A percentile compares a stretch with the other conserved stretches of the same genome.
These are phyloP conservation scores for Ctena decussata DNA, from an alignment of 2,888 invertebrate genomes.

Conservation along the genomic window DNA sequence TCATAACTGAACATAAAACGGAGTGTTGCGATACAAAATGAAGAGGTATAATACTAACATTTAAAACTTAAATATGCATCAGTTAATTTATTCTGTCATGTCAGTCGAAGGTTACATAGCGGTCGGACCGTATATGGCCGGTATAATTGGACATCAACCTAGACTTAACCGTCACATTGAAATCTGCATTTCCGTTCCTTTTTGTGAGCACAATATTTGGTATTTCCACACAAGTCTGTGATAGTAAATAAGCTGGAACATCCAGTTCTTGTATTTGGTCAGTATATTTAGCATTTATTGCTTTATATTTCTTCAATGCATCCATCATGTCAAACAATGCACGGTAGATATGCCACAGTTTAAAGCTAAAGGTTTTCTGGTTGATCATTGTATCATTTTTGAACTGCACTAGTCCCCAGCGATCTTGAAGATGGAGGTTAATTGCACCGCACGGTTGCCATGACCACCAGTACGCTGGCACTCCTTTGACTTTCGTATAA, in stretches of 20 bases:
- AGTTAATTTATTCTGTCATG: too few relatives aligned
- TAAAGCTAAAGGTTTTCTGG: conserved; percentile 53
- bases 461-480: conserved; percentile 50
- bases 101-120: background rate
- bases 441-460: conserved; percentile 59
- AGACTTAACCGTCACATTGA: conserved; percentile 58
- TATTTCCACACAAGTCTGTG: conserved; percentile 66
- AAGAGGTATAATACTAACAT: too few relatives aligned
- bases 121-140: conserved; percentile 9
- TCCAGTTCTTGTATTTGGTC: conserved; percentile 65
- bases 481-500: conserved; percentile 7
- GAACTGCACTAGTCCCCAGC: conserved; percentile 79
- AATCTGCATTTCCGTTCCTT: conserved; percentile 49
- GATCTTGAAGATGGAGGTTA: conserved; percentile 56
- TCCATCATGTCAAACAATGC: conserved; percentile 71
- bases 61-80: too few relatives aligned
- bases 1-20: too few relatives aligned
- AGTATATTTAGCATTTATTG: conserved; percentile 68
- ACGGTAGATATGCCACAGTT: conserved; percentile 68
- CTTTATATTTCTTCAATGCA: conserved; percentile 70
- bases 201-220: conserved; percentile 65
- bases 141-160: background rate
- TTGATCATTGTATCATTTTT: conserved; percentile 33
- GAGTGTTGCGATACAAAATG: too few relatives aligned
- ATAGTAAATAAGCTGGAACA: conserved; percentile 71